Percentiles rank a stretch among this genome's conserved stretches.
Evolutionary conservation across 2,888 invertebrate genomes (phyloP).

Genomic region (Temnothorax unifasciatus): DNA sequence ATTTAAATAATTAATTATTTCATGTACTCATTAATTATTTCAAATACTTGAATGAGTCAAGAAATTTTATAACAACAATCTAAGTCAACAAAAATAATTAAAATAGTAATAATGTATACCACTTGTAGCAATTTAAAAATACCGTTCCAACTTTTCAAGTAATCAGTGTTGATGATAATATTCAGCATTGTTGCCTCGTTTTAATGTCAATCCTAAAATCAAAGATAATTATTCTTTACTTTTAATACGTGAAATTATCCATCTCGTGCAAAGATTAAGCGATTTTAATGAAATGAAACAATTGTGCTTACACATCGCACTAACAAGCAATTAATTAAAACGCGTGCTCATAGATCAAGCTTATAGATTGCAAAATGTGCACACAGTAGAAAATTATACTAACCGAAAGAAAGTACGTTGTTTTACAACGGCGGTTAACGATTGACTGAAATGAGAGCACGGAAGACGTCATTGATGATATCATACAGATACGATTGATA

Average conservation of each 20-base stretch:
- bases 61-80: background rate
- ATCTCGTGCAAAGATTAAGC: background rate
- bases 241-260: background rate
- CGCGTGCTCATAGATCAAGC: background rate
- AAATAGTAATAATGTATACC: conserved; percentile 86
- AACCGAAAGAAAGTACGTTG: conserved; percentile 69
- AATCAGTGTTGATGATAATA: conserved; percentile 93
- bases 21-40: background rate
- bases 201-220: conserved; percentile 59
- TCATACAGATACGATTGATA: conserved; percentile 69
- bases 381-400: conserved; percentile 62
- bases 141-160: conserved; percentile 92
- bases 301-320: background rate
- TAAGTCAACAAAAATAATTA: background rate
- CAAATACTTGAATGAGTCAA: background rate
- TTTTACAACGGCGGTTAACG: conserved; percentile 73
- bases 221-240: background rate
- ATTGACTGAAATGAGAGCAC: conserved; percentile 78
- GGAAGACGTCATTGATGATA: conserved; percentile 82
- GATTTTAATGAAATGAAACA: background rate
- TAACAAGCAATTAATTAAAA: background rate
- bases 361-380: background rate
- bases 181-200: conserved; percentile 91
- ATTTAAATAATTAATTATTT: background rate
- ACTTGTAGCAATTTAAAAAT: conserved; percentile 93